Conservation (phyloP, 2,113 vertebrate genomes). For the Epinephelus fuscoguttatus region DNA sequence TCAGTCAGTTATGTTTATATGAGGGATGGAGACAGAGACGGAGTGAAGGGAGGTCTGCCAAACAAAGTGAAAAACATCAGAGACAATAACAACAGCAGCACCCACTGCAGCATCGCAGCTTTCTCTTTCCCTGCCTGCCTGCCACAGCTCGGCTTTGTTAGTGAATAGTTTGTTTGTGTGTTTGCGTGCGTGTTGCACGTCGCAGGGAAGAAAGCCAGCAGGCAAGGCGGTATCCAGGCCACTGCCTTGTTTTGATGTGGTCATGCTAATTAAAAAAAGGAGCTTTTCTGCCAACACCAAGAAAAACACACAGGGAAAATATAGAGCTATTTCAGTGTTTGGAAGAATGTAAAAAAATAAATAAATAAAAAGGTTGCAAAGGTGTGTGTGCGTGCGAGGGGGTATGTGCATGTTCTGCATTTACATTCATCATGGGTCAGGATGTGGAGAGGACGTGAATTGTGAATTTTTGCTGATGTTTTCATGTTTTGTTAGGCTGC, state of each 20-base stretch:
- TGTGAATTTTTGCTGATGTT: slow-evolving; percentile 52
- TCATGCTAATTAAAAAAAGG: slow-evolving; percentile 77
- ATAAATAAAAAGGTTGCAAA: slow-evolving; percentile 1
- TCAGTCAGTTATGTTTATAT: slow-evolving; percentile 67
- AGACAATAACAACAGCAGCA: slow-evolving; percentile 71
- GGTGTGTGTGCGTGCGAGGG: slow-evolving; percentile 28
- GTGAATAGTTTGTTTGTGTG: slow-evolving; percentile 54
- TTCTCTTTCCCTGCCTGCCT: slow-evolving; percentile 55
- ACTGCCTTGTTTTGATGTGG: slow-evolving; percentile 82
- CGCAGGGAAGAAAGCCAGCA: slow-evolving; percentile 72
- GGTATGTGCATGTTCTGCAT: slow-evolving; percentile 29
- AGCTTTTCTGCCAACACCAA: slow-evolving; percentile 64
- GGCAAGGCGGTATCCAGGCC: slow-evolving; percentile 77
- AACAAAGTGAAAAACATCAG: slow-evolving; percentile 80
- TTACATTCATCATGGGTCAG: slow-evolving; percentile 22
- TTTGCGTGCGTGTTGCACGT: slow-evolving; percentile 52
- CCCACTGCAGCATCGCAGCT: slow-evolving; percentile 64
- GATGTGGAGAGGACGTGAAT: slow-evolving; percentile 14
- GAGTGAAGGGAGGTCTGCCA: slow-evolving; percentile 73
- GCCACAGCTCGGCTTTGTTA: slow-evolving; percentile 72
- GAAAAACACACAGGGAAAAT: slow-evolving; percentile 41
- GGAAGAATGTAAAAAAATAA: slow-evolving; percentile 5
- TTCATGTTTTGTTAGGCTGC: slow-evolving; percentile 39
- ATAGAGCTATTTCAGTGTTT: slow-evolving; percentile 40
- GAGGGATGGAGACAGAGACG: slow-evolving; percentile 52